Base-by-base conservation (phyloP, 30 jellyfish, hydroid and myxozoan genomes). In the Cassiopea xamachana region DNA sequence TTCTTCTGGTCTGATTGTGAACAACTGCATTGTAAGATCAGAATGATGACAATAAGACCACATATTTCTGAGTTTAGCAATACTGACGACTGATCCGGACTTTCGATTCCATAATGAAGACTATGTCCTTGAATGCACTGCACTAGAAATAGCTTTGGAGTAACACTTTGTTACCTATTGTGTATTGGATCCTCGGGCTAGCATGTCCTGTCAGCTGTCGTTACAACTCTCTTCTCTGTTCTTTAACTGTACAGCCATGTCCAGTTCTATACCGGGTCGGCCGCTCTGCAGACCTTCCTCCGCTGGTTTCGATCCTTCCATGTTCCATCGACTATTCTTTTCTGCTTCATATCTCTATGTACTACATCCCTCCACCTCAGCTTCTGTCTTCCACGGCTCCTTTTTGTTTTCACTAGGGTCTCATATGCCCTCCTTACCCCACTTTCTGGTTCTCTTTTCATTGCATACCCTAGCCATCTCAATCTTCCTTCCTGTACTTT, bases 251-350 rank as follows among this genome's bases (percentile, higher is more conserved):
- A 69, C 79, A 27, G 46, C 79, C 79, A 1, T 69, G 12, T 69
- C 79, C 79, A 69, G 79, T 69, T n/a, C 47, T 69, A 69, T 16
- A 69, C 79, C 45, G 79, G 79, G 79, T 69, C 79, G 79, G 79
- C 45, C 45, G 79, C 79, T 69, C 79, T 69, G 79, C 79, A 69
- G 79, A 69, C 79, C 79, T 69, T 69, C 79, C 15, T 69, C 46
- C 79, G 17, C 46, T 69, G 12, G 79, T 69, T 69, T 27, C 79
- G 12, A 27, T 69, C 79, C 79, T 8, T 69, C 79, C 79, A 69
- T 16, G 79, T 27, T 8, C 79, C 79, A 69, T 69, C 79, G 27
- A 8, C 79, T 69, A 69, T 69, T 27, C 79, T 69, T 16, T 16
- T 69, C 79, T 69, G 79, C 79, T 69, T 1, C 79, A 69, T 69